phyloP scores from a whole-genome alignment of 2,113 vertebrate species.

The Notiomystis cincta region DNA sequence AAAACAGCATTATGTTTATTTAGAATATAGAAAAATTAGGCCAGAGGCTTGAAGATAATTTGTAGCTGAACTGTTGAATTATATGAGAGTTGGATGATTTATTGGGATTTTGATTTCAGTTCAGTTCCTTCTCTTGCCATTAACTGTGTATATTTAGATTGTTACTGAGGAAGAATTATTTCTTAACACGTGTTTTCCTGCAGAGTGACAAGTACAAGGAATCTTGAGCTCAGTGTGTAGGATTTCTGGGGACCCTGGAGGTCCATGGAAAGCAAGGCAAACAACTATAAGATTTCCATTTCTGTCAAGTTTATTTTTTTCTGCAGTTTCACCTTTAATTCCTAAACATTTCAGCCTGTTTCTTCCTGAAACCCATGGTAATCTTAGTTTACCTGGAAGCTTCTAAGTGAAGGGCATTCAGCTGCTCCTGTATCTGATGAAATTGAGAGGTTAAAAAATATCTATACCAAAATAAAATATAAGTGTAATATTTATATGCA shows the following conservation, averaged over 20 bases:
- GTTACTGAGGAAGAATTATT: neutral
- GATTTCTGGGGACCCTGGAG: neutral
- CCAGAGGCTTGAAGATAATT: neutral
- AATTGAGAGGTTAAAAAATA: neutral
- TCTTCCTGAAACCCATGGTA: neutral
- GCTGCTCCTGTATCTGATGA: neutral
- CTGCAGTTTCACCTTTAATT: neutral
- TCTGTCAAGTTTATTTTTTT: neutral
- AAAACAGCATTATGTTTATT: neutral
- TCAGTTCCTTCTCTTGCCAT: neutral
- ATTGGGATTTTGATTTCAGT: neutral
- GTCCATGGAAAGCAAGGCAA: neutral
- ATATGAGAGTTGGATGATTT: neutral
- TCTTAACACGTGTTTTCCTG: neutral
- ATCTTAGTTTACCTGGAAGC: neutral
- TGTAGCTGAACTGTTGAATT: neutral
- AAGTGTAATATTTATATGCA: neutral
- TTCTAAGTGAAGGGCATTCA: neutral
- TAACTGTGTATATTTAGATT: rapidly evolving
- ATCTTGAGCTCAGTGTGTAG: neutral
- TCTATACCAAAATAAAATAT: neutral
- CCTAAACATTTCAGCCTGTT: neutral
- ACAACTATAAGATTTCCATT: neutral
- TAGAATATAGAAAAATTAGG: neutral
- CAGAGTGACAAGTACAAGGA: neutral